Evolutionary conservation across 2,888 invertebrate genomes (phyloP), one percentile per base, ranked within the genome.

Genomic region (Nudaria mundana): DNA sequence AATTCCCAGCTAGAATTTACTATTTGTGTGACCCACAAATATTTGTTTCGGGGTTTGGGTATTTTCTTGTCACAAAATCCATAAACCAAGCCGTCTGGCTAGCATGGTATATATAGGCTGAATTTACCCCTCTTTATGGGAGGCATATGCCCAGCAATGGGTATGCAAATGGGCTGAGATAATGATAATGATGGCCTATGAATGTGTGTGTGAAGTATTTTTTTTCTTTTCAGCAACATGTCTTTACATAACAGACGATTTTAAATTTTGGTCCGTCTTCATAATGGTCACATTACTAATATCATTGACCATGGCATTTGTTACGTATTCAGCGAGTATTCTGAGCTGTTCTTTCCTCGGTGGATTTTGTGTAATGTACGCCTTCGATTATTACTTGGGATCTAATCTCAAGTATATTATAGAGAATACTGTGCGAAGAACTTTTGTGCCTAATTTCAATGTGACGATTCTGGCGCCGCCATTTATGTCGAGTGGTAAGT

Each of bases 361-460:
- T 30, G 86, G 92, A 6, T 94, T 91, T 68, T 86, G 91, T 15
- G 67, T 91, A 7, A 78, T 93, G 29, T 76, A 92, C 46, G 88
- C 93, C 24, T 66, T 94, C 7, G 94, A 94, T 75, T 91, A 91
- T 61, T 93, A 91, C 58, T 49, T 91, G 44, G 92, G 92, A 14
- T 90, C 92, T 18, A 91, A 91, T 74, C 73, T 95, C 52, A 92
- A 92, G 56, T 94, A 92, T 64, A 92, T 94, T 22, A 56, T 94
- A 1, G 81, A 94, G 12, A 94, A 94, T 61, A 83, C 90, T 0
- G 67, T 93, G n/a, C 80, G 94, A 48, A 89, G 94, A 48, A 90
- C 91, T 0, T 89, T 90, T 0, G 90, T 92, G 6, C 63, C 81
- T 0, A 76, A 86, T n/a, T 94, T 93, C 56, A 83, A 90, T 31